Conservation (phyloP, 2,113 vertebrate species). For the Acinonyx jubatus region DNA sequence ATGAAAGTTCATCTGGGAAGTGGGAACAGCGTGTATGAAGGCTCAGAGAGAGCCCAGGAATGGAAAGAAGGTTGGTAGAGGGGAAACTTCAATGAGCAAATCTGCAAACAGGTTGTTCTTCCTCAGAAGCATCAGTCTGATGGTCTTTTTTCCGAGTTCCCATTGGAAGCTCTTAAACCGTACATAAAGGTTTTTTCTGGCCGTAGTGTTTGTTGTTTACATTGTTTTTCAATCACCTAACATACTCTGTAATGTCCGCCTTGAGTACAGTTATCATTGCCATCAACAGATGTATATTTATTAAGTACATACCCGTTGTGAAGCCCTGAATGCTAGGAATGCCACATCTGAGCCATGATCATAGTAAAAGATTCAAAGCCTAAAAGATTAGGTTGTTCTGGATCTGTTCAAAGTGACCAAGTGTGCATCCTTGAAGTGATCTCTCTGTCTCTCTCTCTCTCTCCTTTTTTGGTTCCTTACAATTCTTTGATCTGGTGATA, state of each 20-base stretch:
- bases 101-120: not conserved
- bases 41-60: not conserved
- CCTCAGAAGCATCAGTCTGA: not conserved
- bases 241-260: not conserved
- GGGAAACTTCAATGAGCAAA: not conserved
- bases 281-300: not conserved
- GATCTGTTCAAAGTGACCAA: not conserved
- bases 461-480: not conserved
- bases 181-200: not conserved
- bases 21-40: not conserved
- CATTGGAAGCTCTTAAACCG: not conserved
- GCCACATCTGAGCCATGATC: not conserved
- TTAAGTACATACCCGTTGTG: not conserved
- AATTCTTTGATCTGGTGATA: not conserved
- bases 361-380: not conserved
- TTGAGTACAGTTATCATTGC: conserved; percentile 17
- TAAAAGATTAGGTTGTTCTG: not conserved
- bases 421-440: not conserved
- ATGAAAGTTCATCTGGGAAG: not conserved
- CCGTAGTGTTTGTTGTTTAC: not conserved
- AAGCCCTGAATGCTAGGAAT: not conserved
- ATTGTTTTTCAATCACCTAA: not conserved
- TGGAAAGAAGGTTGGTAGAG: not conserved
- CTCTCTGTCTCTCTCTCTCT: not conserved
- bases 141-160: not conserved